Base-by-base conservation (phyloP, 1,140 invertebrate genomes). In the Dreissena polymorpha region DNA sequence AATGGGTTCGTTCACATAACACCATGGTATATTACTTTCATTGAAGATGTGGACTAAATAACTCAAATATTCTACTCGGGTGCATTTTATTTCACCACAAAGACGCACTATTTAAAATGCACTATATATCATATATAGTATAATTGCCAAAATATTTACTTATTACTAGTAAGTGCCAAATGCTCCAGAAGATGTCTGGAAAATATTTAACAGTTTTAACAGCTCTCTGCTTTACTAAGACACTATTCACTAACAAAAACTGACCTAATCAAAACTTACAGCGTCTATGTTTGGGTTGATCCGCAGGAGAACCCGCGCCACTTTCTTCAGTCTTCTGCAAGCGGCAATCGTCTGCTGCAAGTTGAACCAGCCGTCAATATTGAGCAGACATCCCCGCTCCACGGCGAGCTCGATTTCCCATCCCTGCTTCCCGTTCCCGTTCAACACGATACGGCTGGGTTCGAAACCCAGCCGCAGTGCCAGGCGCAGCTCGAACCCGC, bases 331-430 rank as follows among this genome's bases (percentile, higher is more conserved):
- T 53, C 75, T 63, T 72, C 83, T 78, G 25, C 88, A 87, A 21
- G 88, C 75, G n/a, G 68, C 14, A 27, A 88, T 74, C 10, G 91
- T 92, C 72, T 92, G 87, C 29, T 88, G 68, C 14, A 93, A 80
- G 84, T 93, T 92, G 75, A 93, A 93, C 6, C 86, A 29, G 49
- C 92, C 92, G 69, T 94, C 93, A 14, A 94, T 90, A 81, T 93
- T 93, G 18, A 94, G 75, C 8, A 92, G 63, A 51, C 91, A 91
- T 10, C 87, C 90, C 25, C 87, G 70, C 57, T 89, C 78, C 12
- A 93, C 86, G 5, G 93, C 93, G 23, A 92, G 63, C 27, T 90
- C 87, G 5, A 93, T 90, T 86, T 93, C 93, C 91, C 91, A 92
- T 0, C 80, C 82, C 8, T 88, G 86, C 85, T 94, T 94, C 21